Evolutionary conservation across 2,113 vertebrate species (phyloP).

Genomic region (Actenoides hombroni): DNA sequence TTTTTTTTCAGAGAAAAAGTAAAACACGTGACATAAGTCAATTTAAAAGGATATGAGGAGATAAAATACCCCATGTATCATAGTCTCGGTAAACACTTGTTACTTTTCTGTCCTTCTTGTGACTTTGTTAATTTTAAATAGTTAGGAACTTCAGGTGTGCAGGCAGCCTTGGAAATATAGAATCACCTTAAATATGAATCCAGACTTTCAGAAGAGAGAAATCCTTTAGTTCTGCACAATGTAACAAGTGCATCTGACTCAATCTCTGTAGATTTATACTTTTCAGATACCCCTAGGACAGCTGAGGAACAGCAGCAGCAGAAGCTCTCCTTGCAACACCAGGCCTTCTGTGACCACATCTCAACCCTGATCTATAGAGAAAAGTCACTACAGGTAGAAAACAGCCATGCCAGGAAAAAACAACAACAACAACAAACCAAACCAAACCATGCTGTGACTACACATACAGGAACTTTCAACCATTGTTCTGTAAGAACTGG

Average conservation of each 20-base stretch:
- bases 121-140: not conserved
- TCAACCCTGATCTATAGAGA: not conserved
- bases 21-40: not conserved
- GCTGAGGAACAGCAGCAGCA: not conserved
- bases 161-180: not conserved
- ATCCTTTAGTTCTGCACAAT: not conserved
- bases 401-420: not conserved
- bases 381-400: not conserved
- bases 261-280: not conserved
- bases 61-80: not conserved
- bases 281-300: not conserved
- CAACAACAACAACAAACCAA: too few relatives aligned
- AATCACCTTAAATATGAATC: not conserved
- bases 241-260: not conserved
- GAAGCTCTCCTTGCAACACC: not conserved
- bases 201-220: not conserved
- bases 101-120: not conserved
- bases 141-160: not conserved
- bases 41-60: not conserved
- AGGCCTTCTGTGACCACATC: not conserved
- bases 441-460: not conserved
- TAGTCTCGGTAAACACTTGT: not conserved
- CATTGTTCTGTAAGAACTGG: not conserved
- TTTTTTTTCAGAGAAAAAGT: not conserved
- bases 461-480: not conserved